Conservation (phyloP, 2,888 invertebrate genomes). For the Emesis russula region DNA sequence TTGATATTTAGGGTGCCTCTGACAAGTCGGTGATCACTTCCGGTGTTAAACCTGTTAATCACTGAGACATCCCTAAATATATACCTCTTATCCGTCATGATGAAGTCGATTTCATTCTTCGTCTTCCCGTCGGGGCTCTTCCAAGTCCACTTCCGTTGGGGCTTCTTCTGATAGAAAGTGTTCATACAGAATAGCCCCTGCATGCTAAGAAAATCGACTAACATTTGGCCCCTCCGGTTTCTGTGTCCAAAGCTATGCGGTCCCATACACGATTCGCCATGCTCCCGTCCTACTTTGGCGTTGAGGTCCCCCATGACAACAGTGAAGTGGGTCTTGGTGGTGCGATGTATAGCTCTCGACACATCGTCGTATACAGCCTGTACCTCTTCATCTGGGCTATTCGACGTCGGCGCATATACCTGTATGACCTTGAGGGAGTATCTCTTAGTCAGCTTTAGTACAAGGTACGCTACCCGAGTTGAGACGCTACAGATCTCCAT, state of each 20-base stretch:
- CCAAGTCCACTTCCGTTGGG: constrained; percentile 49
- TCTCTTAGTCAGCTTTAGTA: constrained; percentile 51
- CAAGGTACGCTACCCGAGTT: constrained; percentile 61
- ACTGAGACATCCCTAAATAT: constrained; percentile 36
- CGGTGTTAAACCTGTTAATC: constrained; percentile 22
- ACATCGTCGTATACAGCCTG: constrained; percentile 58
- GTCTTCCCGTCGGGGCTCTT: constrained; percentile 29
- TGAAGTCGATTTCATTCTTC: constrained; percentile 43
- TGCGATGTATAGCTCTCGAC: neutral
- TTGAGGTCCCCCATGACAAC: constrained; percentile 20
- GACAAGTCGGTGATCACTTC: constrained; percentile 37
- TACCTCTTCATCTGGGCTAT: constrained; percentile 36
- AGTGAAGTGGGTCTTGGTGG: neutral
- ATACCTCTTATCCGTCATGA: neutral
- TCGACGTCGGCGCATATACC: constrained; percentile 66
- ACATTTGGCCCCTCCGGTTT: constrained; percentile 10
- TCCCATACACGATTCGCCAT: neutral
- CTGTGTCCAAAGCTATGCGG: neutral
- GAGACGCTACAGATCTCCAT: constrained; percentile 36
- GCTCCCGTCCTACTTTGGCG: neutral
- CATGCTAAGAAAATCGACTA: constrained; percentile 30
- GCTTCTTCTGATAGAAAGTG: constrained; percentile 42
- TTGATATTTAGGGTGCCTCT: neutral
- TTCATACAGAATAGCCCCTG: constrained; percentile 50
- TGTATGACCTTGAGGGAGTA: constrained; percentile 54